phyloP scores from a whole-genome alignment of 2,888 invertebrate species.

The Vandiemenella viatica region DNA sequence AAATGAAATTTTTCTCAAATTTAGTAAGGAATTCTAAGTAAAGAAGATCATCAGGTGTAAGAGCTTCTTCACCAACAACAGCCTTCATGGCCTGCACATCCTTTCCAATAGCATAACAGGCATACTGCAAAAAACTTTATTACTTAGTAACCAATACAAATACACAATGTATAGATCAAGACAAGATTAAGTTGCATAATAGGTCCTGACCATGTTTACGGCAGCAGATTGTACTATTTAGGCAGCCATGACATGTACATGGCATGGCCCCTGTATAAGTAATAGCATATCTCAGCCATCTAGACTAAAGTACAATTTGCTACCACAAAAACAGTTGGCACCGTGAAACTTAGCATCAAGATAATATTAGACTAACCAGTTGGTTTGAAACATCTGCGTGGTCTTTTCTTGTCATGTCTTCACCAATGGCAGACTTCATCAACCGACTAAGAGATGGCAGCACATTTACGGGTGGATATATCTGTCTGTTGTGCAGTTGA shows the following conservation, averaged over 20 bases:
- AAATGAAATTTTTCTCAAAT: constrained; percentile 99
- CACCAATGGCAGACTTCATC: constrained; percentile 99
- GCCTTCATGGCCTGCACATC: constrained; percentile 99
- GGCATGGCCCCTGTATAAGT: too few relatives aligned
- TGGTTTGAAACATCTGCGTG: constrained; percentile 99
- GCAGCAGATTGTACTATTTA: too few relatives aligned
- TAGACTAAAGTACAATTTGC: too few relatives aligned
- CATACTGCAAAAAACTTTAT: constrained; percentile 88
- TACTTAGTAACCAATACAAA: too few relatives aligned
- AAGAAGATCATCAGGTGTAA: constrained; percentile 93
- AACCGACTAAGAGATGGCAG: constrained; percentile 96
- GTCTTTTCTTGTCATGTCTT: constrained; percentile 98
- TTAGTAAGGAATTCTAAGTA: constrained; percentile 97
- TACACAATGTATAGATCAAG: too few relatives aligned
- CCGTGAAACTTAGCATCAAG: too few relatives aligned
- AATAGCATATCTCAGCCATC: too few relatives aligned
- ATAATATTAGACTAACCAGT: constrained; percentile 48
- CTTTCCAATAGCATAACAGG: constrained; percentile 99
- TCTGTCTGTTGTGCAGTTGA: constrained; percentile 97
- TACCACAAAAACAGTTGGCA: too few relatives aligned
- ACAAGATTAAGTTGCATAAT: too few relatives aligned
- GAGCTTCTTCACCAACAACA: constrained; percentile 97
- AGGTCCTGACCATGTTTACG: too few relatives aligned
- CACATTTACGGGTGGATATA: constrained; percentile 98
- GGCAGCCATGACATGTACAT: too few relatives aligned